Evolutionary conservation across 2,113 vertebrate genomes (phyloP).

Genomic region (Ceyx cyanopectus): DNA sequence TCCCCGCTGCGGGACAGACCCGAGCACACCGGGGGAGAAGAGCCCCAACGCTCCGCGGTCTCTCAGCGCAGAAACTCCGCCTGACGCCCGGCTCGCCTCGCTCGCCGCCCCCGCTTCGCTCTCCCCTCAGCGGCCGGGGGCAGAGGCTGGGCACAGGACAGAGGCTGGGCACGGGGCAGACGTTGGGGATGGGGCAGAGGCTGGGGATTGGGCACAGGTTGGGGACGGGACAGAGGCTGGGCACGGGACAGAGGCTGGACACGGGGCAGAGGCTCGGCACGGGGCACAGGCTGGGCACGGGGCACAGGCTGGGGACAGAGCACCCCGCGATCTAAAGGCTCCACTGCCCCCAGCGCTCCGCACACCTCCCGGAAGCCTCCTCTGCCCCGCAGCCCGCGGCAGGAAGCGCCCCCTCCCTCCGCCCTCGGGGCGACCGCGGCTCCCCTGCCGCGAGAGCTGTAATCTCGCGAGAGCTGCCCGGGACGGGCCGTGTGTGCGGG

Average conservation of each 20-base stretch:
- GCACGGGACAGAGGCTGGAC: no score
- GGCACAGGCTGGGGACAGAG: no score
- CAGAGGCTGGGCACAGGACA: no score
- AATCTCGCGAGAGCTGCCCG: background rate
- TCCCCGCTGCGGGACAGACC: no score
- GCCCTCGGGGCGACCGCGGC: fast-evolving
- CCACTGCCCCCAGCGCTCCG: no score
- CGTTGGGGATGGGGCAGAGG: no score
- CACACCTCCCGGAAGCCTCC: fast-evolving
- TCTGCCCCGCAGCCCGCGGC: background rate
- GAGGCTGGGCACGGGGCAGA: no score
- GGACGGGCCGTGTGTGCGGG: fast-evolving
- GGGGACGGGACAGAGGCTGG: no score
- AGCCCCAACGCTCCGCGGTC: background rate
- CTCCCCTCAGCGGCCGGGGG: background rate
- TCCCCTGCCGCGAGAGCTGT: fast-evolving
- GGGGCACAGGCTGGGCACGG: no score
- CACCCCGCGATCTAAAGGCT: no score
- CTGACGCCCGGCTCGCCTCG: background rate
- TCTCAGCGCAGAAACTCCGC: fast-evolving
- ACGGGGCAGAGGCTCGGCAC: no score
- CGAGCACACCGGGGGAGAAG: background rate
- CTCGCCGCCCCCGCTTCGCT: fast-evolving
- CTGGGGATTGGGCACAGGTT: no score
- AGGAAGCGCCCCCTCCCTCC: background rate